Evolutionary conservation across 2,797 vertebrate species (phyloP).

Genomic region (Acridotheres tristis): DNA sequence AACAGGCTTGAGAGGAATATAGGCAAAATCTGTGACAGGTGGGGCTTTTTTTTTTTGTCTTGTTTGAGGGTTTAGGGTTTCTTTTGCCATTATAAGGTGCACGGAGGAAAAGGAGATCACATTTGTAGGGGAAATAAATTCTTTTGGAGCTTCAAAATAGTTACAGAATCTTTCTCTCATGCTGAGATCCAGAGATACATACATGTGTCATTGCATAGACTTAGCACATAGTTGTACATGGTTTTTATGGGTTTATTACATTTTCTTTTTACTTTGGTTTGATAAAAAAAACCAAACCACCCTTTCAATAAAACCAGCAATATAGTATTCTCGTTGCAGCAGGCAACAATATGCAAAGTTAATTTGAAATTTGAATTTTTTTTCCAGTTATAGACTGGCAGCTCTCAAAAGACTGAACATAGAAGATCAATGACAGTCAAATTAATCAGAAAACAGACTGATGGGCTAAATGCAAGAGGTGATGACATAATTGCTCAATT

Average conservation of each 20-base stretch:
- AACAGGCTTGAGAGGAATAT: conserved; percentile 43
- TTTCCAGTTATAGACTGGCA: neutral
- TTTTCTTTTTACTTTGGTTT: neutral
- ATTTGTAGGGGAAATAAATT: conserved; percentile 2
- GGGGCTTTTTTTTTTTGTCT: neutral
- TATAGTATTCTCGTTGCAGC: neutral
- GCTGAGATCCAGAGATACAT: neutral
- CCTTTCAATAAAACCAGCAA: neutral
- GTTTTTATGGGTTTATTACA: neutral
- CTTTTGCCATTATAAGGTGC: neutral
- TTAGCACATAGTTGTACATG: neutral
- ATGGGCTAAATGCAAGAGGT: neutral
- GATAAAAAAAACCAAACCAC: neutral
- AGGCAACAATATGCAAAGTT: neutral
- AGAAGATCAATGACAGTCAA: neutral
- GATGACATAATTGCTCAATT: neutral
- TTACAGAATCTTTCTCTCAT: neutral
- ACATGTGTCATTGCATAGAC: neutral
- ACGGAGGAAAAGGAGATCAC: neutral
- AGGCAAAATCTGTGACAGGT: conserved; percentile 11
- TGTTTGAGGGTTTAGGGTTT: neutral
- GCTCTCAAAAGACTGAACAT: neutral
- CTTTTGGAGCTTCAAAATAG: neutral
- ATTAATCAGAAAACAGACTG: neutral
- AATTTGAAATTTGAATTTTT: neutral